Conservation (phyloP, 2,113 vertebrate species). For the Machaerirhynchus nigripectus region DNA sequence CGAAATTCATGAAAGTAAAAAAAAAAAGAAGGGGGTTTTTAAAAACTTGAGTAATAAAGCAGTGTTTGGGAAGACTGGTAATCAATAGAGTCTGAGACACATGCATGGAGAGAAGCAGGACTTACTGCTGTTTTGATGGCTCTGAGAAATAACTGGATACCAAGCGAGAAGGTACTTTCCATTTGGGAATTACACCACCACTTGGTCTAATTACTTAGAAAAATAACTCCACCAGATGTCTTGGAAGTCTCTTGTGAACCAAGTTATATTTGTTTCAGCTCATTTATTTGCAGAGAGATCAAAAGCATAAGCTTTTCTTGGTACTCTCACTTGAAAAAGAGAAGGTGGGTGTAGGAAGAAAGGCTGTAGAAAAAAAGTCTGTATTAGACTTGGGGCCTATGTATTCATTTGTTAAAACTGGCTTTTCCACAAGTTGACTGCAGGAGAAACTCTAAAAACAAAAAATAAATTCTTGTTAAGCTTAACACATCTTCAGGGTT, state of each 20-base stretch:
- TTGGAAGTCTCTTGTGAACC: constrained; percentile 63
- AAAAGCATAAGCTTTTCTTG: constrained; percentile 52
- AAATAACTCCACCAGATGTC: constrained; percentile 69
- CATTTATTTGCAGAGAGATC: constrained; percentile 68
- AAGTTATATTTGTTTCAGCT: constrained; percentile 71
- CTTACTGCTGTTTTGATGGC: constrained; percentile 32
- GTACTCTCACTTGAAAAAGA: constrained; percentile 12
- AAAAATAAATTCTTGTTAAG: background rate
- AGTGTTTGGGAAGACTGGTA: background rate
- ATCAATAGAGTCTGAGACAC: constrained; percentile 20
- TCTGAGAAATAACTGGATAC: constrained; percentile 53
- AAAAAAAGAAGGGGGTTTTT: accelerated
- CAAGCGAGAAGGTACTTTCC: constrained; percentile 14
- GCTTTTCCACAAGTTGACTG: background rate
- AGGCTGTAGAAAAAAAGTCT: background rate
- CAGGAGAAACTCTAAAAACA: background rate
- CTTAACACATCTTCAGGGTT: background rate
- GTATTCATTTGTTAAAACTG: background rate
- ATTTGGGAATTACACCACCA: constrained; percentile 50
- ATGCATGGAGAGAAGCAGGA: background rate
- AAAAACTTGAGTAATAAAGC: background rate
- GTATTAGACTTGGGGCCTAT: background rate
- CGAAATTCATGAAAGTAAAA: background rate
- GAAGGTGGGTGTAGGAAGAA: background rate
- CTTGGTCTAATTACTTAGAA: constrained; percentile 71